Evolutionary conservation across 64 coral and sea anemone genomes (phyloP).

Genomic region (Trachythela sp.): DNA sequence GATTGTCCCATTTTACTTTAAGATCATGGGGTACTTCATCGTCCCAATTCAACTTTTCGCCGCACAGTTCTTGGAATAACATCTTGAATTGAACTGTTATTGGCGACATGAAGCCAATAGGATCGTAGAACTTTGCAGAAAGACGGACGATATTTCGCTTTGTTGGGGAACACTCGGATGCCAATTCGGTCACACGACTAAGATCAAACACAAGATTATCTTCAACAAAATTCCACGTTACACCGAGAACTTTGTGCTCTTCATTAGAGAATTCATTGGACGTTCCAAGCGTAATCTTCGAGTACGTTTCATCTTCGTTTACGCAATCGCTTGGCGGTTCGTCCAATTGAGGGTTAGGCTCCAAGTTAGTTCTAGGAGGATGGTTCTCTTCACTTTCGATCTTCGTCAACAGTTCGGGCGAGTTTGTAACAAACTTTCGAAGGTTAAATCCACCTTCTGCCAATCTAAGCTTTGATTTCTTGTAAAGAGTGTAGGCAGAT

Average conservation of each 20-base stretch:
- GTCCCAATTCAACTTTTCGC: neutral
- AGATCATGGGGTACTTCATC: neutral
- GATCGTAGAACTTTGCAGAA: slow-evolving; percentile 16
- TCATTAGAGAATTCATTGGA: neutral
- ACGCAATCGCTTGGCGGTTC: neutral
- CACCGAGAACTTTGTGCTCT: slow-evolving; percentile 30
- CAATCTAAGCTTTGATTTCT: slow-evolving; percentile 12
- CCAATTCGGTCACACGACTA: neutral
- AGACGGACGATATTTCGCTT: slow-evolving; percentile 15
- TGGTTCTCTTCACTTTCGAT: neutral
- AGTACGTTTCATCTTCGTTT: slow-evolving; percentile 20
- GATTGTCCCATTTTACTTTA: neutral
- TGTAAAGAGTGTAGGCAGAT: slow-evolving; percentile 6
- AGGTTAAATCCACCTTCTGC: slow-evolving; percentile 45
- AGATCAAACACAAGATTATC: slow-evolving; percentile 19
- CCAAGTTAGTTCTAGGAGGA: neutral
- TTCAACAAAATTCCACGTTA: neutral
- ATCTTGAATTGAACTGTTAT: slow-evolving; percentile 25
- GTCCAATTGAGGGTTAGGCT: neutral
- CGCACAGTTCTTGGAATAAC: slow-evolving; percentile 26
- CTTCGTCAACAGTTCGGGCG: neutral
- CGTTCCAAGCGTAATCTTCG: neutral
- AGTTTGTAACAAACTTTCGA: slow-evolving; percentile 40
- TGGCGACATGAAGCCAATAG: slow-evolving; percentile 16
- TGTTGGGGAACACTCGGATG: neutral